Percentiles rank a stretch among this genome's conserved stretches.
phyloP scores from a whole-genome alignment of 2,888 invertebrate species.

The Cistogaster globosa region DNA sequence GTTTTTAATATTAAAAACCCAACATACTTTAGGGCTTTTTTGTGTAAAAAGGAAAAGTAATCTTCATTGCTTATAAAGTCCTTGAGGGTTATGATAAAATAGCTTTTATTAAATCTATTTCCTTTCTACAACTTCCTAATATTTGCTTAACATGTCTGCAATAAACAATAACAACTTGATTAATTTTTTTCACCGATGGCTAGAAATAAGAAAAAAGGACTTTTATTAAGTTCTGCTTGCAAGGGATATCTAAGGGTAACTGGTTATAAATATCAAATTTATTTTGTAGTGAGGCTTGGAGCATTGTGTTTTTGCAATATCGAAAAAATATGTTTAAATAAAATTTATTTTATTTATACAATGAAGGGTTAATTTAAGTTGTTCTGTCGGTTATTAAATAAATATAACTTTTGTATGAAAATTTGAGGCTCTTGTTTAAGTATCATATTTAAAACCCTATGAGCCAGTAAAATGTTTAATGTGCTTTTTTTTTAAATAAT shows the following conservation, averaged over 20 bases:
- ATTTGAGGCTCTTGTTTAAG: no score
- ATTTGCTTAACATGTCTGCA: slow-evolving; percentile 42
- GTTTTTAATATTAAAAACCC: slow-evolving; percentile 19
- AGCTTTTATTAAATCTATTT: slow-evolving; percentile 9
- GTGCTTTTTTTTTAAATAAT: background rate
- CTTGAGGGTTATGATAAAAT: slow-evolving; percentile 41
- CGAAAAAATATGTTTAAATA: no score
- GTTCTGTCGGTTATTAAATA: no score
- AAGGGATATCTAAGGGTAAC: no score
- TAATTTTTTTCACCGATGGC: background rate
- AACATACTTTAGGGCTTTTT: slow-evolving; percentile 27
- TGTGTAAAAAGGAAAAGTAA: background rate
- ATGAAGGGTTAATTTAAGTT: no score
- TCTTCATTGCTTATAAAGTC: slow-evolving; percentile 23
- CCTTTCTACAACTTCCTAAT: slow-evolving; percentile 5
- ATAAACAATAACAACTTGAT: background rate
- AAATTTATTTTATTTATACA: no score
- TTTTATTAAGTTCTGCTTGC: no score
- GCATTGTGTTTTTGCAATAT: no score
- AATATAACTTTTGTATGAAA: no score
- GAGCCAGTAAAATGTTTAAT: slow-evolving; percentile 24
- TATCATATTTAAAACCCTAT: background rate
- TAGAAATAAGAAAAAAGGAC: background rate
- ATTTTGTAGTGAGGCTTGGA: no score
- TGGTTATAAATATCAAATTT: no score